Base-by-base conservation (phyloP, 2,888 invertebrate genomes). In the Malthinus seriepunctatus region DNA sequence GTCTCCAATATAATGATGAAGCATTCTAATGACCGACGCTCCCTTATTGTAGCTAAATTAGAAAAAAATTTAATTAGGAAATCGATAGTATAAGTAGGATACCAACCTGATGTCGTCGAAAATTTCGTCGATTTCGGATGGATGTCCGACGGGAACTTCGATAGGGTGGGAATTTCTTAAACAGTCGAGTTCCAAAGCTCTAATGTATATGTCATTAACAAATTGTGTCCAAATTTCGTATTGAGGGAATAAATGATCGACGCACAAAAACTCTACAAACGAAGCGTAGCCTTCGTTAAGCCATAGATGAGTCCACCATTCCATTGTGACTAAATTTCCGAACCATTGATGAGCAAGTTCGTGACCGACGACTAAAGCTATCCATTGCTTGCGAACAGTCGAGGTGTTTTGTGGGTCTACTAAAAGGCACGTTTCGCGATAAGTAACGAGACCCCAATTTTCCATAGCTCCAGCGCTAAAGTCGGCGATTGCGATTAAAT, bases 321-420 rank as follows among this genome's bases (percentile, higher is more conserved):
- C 93, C 96, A 97, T 97, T 14, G 96, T 97, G 1, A 97, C 97
- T 46, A 97, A 84, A 77, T 97, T 97, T 8, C 97, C 97, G 79
- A 97, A 97, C 97, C 97, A 97, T 77, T 96, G 95, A 79, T 97
- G 97, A 1, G 96, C 95, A 50, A 97, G 81, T 78, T 97, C 97
- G 78, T 97, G 97, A 0, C 89, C 89, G 11, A 92, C 90, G 0
- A 94, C 91, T 14, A 95, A 78, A 0, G 96, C 95, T 70, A 95
- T 91, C 80, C 88, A 89, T 74, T 94, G 93, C 68, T 90, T 88
- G 38, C 88, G 84, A 56, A 87, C 87, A 7, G 93, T 86, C 1
- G 95, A 94, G 0, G 96, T 93, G 73, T 95, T 92, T 71, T 90
- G 84, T 3, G 92, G 90, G 80, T 98, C 97, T 7, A 95, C 91